Evolutionary conservation across 2,888 invertebrate genomes (phyloP), one percentile per base, ranked within the genome.

Genomic region (Chesias legatella): DNA sequence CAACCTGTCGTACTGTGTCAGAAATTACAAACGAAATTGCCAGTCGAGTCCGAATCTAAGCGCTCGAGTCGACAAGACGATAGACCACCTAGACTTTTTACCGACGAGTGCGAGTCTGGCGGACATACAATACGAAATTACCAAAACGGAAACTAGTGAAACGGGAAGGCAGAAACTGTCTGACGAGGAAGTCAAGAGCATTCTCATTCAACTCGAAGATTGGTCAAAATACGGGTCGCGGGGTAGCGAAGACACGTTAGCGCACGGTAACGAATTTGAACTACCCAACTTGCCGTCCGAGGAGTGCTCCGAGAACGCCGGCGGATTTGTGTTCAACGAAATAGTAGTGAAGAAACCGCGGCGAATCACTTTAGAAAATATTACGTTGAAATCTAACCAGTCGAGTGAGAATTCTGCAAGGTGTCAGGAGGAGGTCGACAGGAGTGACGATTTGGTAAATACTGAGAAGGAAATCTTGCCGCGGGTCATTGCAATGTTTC

Each of bases 201-300:
- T 88, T 25, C 63, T 84, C 7, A 88, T 81, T 51, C 84, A 88
- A 47, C 63, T 83, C 9, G 85, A 85, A 49, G 88, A 88, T 53
- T 89, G 89, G 89, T 88, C 88, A 1, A 78, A 69, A 50, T 85
- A 79, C 47, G 89, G 89, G 0, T 88, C 88, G 1, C 72, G 86
- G 5, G 85, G 84, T 0, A 85, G 85, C 56, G 85, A 79, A 41
- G 86, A 88, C 35, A 88, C 85, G 0, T 58, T 88, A 22, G 86
- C 86, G 2, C 84, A 86, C 35, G 84, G 85, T 11, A 84, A 82
- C 57, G 85, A 86, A 48, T 86, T 83, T 51, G 85, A 85, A 49
- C 50, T 88, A 33, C 85, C 85, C 1, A 86, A 88, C 48, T 55
- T 86, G 25, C 86, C 86, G 0, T 75, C 80, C 0, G 86, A 86